Percentiles rank a stretch among this genome's conserved stretches.
phyloP scores from a whole-genome alignment of 1,140 invertebrate genomes.

The Tetraneura akinire region DNA sequence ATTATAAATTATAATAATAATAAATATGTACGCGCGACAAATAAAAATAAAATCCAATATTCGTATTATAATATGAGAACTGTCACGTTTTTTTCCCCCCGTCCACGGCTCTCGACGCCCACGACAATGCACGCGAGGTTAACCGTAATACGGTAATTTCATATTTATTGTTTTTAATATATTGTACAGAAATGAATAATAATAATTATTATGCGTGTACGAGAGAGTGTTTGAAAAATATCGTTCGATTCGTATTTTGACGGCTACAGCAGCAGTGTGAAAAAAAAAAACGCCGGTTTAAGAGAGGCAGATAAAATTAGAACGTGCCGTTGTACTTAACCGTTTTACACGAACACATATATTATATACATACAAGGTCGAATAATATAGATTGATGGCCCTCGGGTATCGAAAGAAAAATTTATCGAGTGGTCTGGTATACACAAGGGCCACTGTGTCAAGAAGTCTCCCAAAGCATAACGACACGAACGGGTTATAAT shows the following conservation, averaged over 20 bases:
- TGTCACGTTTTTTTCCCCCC: constrained; percentile 4
- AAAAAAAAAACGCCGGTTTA: background rate
- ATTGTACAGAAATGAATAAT: too few species aligned
- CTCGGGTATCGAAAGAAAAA: background rate
- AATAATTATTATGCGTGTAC: too few species aligned
- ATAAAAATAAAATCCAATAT: background rate
- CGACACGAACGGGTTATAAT: background rate
- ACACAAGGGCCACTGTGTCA: background rate
- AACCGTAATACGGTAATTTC: background rate
- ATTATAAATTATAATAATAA: background rate
- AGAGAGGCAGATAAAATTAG: background rate
- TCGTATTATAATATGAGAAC: background rate
- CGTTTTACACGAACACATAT: background rate
- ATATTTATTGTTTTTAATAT: background rate
- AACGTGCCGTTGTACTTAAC: background rate
- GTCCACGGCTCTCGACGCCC: background rate
- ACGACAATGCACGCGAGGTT: background rate
- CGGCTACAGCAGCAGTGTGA: background rate
- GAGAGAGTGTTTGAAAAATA: constrained; percentile 12
- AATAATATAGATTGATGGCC: constrained; percentile 31
- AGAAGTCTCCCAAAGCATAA: constrained; percentile 15
- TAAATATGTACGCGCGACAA: background rate
- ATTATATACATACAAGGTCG: background rate
- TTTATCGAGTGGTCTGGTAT: constrained; percentile 22
- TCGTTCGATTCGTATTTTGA: constrained; percentile 1